phyloP scores from a whole-genome alignment of 30 jellyfish, hydroid and myxozoan genomes.

The Cassiopea andromeda region DNA sequence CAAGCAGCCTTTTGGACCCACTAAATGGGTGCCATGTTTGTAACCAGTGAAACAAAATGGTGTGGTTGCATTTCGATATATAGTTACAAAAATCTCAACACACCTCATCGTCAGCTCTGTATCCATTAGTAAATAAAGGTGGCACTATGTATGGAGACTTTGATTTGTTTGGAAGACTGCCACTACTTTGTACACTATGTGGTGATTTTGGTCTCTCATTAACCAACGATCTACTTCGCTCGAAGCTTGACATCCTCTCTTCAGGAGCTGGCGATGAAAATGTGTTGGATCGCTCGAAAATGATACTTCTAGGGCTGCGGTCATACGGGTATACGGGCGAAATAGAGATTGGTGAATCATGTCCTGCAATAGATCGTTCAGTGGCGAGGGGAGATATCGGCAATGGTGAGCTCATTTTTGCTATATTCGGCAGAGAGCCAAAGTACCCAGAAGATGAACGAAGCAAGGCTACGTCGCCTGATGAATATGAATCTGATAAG shows the following conservation, averaged over 20 bases:
- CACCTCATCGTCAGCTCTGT: constrained; percentile 51
- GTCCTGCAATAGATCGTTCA: constrained; percentile 26
- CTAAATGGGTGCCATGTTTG: too few relatives aligned
- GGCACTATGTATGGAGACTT: constrained; percentile 53
- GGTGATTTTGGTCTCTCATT: constrained; percentile 58
- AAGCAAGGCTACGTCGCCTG: constrained; percentile 31
- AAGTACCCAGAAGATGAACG: constrained; percentile 70
- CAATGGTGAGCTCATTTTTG: constrained; percentile 41
- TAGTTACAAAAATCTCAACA: background rate
- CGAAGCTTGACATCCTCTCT: constrained; percentile 20
- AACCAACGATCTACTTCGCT: constrained; percentile 34
- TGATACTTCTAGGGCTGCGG: constrained; percentile 23
- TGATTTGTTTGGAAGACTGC: constrained; percentile 7
- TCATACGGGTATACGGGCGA: constrained; percentile 63
- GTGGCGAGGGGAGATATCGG: constrained; percentile 63
- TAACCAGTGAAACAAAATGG: too few relatives aligned
- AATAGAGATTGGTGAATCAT: constrained; percentile 40
- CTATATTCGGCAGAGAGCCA: constrained; percentile 60
- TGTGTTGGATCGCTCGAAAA: constrained; percentile 21
- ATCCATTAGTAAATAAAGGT: constrained; percentile 51
- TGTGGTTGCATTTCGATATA: too few relatives aligned
- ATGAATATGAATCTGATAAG: constrained; percentile 53
- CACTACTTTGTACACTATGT: constrained; percentile 48
- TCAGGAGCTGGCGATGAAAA: constrained; percentile 22
- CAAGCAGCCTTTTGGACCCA: too few relatives aligned